Evolutionary conservation across 2,888 invertebrate genomes (phyloP), one percentile per base, ranked within the genome.

Genomic region (Mythimna impura): DNA sequence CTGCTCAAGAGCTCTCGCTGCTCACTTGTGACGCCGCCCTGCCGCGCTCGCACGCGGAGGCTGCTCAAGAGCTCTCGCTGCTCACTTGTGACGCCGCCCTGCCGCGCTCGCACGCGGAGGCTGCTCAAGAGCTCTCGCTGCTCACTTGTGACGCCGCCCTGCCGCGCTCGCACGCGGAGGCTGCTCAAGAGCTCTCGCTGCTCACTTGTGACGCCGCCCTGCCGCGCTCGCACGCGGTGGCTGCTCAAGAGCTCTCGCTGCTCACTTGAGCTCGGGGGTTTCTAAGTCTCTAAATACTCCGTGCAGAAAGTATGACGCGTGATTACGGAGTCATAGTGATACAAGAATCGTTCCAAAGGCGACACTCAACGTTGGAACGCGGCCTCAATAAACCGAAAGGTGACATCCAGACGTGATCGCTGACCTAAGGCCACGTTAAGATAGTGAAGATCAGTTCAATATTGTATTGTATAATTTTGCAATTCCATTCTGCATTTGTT

Each of bases 261-360:
- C 47, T 10, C 74, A 43, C 54, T 54, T 12, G 14, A 36, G 36
- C 34, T 54, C 64, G 74, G 73, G 65, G 55, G n/a, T 22, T 7
- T 17, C 17, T 25, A 5, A 30, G 8, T 12, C 73, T 9, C 40
- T n/a, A 3, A 22, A 6, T 22, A 36, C 6, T 25, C 22, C 8
- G 14, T 14, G 22, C 47, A 47, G 30, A 17, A 20, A 54, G 14
- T 40, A 43, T n/a, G 36, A n/a, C 36, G 47, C 25, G 43, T 30
- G 20, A 30, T 60, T 3, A 47, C 14, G 22, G 71, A 12, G 36
- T 47, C 8, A 6, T 25, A 22, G n/a, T n/a, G 20, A 47, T 17
- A 50, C 50, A 6, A 17, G 30, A 10, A 52, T 50, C 20, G 14
- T 30, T 55, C 22, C 22, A 8, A 25, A n/a, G 3, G 43, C 22